Evolutionary conservation across 2,797 vertebrate species (phyloP).

Genomic region (Distichodus sexfasciatus): DNA sequence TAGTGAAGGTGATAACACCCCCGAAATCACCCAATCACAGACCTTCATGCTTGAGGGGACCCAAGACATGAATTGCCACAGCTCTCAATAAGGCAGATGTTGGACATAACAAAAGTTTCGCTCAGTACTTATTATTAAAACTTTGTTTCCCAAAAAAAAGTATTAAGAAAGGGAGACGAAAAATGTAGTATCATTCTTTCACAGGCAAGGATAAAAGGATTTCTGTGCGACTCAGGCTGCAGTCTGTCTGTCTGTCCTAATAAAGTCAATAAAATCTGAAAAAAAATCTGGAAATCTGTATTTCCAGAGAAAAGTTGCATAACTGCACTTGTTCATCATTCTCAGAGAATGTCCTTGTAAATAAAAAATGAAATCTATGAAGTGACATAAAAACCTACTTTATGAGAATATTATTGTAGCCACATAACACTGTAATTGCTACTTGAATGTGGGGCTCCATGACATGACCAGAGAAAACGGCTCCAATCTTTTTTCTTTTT

Average conservation of each 20-base stretch:
- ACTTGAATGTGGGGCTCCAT: too few relatives aligned
- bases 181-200: too few relatives aligned
- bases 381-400: background rate
- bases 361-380: too few relatives aligned
- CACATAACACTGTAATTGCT: background rate
- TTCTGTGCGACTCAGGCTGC: background rate
- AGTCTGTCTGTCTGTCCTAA: too few relatives aligned
- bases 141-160: too few relatives aligned
- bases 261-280: too few relatives aligned
- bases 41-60: background rate
- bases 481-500: background rate
- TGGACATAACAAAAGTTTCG: background rate
- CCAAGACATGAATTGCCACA: background rate
- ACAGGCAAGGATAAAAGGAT: background rate
- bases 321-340: background rate
- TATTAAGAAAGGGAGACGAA: too few relatives aligned
- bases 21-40: conserved; percentile 20
- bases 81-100: background rate
- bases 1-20: conserved; percentile 34
- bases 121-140: too few relatives aligned
- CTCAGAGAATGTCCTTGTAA: background rate
- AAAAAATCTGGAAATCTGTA: background rate
- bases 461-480: background rate
- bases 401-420: background rate
- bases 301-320: background rate